Base-by-base conservation (phyloP, 1,140 invertebrate species). In the Harlomillsia oculata region DNA sequence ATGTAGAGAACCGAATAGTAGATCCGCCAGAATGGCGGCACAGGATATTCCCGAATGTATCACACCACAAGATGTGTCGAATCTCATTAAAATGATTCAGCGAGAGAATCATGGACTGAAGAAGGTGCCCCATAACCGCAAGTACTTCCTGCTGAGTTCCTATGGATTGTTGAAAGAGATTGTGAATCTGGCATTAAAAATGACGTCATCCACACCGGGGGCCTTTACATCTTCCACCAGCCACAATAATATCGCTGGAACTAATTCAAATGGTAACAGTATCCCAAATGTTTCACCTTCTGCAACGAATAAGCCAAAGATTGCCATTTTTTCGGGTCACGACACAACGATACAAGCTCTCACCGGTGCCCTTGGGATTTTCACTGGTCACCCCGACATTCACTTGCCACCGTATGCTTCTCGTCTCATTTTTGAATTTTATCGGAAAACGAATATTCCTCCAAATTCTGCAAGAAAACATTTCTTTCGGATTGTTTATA, bases 321-420 rank as follows among this genome's bases (percentile, higher is more conserved):
- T 94, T 53, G 81, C 90, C 6, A 60, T 94, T 0, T 96, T 91
- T 69, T 93, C 89, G 0, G 90, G 88, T 0, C 92, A 96, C 67
- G 90, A 94, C 69, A 84, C 85, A 65, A 93, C 90, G 0, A 64
- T 94, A 20, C 85, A 89, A 63, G 86, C 88, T 63, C 70, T 96
- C 3, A 78, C 84, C 2, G 77, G 82, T 5, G 84, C 87, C 1
- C 68, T 96, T 20, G 88, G 88, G 0, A 71, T 87, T 26, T 72
- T 77, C 43, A 76, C 80, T 63, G 75, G 77, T 6, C 72, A 76
- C 20, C 53, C 56, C 32, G 63, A 65, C 41, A 72, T 72, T 67
- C 75, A 79, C 2, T 75, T 85, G 28, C 77, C 76, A 56, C 77
- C 82, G 29, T 95, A 89, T 72, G 89, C 88, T 1, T 84, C 89